A percentile compares a stretch with the other conserved stretches of the same genome.
phyloP scores from a whole-genome alignment of 2,888 invertebrate species.

The Watsonalla binaria region DNA sequence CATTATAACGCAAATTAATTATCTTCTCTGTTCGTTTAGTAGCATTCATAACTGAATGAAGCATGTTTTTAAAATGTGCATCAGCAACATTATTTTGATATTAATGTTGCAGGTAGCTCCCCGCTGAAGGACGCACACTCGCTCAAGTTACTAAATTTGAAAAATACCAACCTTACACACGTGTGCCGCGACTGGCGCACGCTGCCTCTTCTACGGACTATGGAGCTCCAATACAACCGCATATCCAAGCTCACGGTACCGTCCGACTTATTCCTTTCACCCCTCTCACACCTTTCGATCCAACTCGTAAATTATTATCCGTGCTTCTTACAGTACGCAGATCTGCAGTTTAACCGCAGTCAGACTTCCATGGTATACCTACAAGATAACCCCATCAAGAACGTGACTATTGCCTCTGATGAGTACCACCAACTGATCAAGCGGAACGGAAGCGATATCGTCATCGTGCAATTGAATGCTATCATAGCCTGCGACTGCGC shows the following conservation, averaged over 20 bases:
- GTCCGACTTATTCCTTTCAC: neutral
- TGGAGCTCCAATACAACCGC: slow-evolving; percentile 5
- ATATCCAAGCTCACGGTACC: slow-evolving; percentile 3
- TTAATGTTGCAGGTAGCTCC: slow-evolving; percentile 6
- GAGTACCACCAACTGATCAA: slow-evolving; percentile 2
- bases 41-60: too few species aligned
- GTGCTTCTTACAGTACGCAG: slow-evolving; percentile 6
- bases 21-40: too few species aligned
- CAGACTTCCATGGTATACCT: neutral
- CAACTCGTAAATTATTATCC: too few species aligned
- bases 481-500: slow-evolving; percentile 16
- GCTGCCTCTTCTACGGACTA: slow-evolving; percentile 1
- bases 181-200: slow-evolving; percentile 20
- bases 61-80: neutral
- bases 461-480: neutral
- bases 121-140: slow-evolving; percentile 7
- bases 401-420: neutral
- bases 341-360: slow-evolving; percentile 10
- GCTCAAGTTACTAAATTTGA: slow-evolving; percentile 10
- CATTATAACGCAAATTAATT: too few species aligned
- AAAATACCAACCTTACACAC: neutral
- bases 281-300: neutral
- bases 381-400: neutral
- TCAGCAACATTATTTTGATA: slow-evolving; percentile 6
- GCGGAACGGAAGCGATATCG: neutral